Evolutionary conservation across 1,140 invertebrate genomes (phyloP).

Genomic region (Drosophila simulans): DNA sequence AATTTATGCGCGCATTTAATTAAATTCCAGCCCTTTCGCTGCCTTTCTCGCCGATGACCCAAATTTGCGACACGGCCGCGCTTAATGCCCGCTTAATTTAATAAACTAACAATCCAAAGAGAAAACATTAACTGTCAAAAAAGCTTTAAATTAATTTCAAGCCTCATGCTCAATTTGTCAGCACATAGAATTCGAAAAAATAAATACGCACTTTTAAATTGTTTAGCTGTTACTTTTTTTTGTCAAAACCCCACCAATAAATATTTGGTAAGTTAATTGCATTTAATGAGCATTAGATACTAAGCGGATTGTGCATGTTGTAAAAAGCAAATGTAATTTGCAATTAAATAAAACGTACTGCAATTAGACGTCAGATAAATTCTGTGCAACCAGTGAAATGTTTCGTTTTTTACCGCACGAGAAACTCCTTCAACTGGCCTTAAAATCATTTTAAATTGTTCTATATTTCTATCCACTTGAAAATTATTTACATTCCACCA

Average conservation of each 20-base stretch:
- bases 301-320: conserved; percentile 47
- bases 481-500: background rate
- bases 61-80: conserved; percentile 47
- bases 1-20: conserved; percentile 78
- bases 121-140: conserved; percentile 63
- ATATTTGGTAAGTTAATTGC: conserved; percentile 64
- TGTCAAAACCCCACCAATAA: conserved; percentile 16
- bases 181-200: conserved; percentile 16
- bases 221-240: conserved; percentile 6
- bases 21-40: conserved; percentile 71
- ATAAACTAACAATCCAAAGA: conserved; percentile 39
- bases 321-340: conserved; percentile 36
- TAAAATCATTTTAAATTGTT: background rate
- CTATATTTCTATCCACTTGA: background rate
- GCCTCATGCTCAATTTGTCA: conserved; percentile 53
- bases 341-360: conserved; percentile 34
- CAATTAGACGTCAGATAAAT: conserved; percentile 14
- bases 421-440: background rate
- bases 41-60: conserved; percentile 55
- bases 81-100: conserved; percentile 58
- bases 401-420: background rate
- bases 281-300: conserved; percentile 58
- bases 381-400: background rate
- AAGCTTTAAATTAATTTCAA: conserved; percentile 59
- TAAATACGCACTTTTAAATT: conserved; percentile 4